A percentile compares a stretch with the other conserved stretches of the same genome.
phyloP scores from a whole-genome alignment of 1,140 invertebrate species.

The Meteorus sp. region DNA sequence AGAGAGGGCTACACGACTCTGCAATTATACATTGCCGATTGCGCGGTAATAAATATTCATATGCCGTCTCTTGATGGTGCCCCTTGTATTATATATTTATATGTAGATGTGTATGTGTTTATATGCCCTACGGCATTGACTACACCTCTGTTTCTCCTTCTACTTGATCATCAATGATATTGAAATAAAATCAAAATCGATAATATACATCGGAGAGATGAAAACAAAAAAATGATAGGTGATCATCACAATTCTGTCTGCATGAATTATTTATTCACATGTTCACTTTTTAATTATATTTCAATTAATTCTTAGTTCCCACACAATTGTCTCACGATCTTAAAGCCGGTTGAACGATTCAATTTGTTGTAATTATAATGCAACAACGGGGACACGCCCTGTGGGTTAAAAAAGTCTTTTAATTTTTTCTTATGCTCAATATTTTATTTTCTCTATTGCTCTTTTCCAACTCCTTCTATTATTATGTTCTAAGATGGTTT shows the following conservation, averaged over 20 bases:
- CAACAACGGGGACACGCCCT: no score
- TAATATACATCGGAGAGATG: no score
- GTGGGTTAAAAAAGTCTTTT: no score
- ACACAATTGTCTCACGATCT: background rate
- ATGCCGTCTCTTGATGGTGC: background rate
- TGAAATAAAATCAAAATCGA: no score
- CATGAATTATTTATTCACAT: background rate
- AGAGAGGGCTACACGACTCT: slow-evolving; percentile 1
- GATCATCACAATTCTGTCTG: background rate
- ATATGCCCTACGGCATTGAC: background rate
- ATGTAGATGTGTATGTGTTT: background rate
- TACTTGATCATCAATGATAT: no score
- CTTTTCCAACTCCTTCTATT: no score
- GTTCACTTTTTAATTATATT: background rate
- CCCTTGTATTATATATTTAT: no score
- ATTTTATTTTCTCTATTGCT: no score
- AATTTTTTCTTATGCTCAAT: no score
- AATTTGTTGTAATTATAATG: slow-evolving; percentile 14
- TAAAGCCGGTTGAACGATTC: slow-evolving; percentile 4
- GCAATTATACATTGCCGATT: slow-evolving; percentile 19
- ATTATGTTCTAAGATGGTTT: no score
- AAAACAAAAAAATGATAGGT: no score
- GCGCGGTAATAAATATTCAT: slow-evolving; percentile 19
- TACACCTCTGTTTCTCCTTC: background rate
- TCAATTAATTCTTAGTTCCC: background rate